Evolutionary conservation across 2,888 invertebrate species (phyloP).

Genomic region (Carterocephalus palaemon): DNA sequence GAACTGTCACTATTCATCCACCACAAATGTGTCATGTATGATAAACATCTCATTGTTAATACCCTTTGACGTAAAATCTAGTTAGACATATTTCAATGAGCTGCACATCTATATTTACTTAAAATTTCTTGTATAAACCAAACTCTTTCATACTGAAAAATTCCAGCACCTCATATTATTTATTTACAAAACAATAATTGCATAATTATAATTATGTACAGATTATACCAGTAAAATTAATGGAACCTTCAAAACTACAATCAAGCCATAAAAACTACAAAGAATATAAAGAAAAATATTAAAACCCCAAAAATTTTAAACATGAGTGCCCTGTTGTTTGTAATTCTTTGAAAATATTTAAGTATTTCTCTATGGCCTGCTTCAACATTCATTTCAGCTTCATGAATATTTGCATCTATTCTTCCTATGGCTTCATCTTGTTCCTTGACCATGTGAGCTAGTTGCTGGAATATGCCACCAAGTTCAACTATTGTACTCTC

Average conservation of each 20-base stretch:
- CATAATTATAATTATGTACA: too few relatives aligned
- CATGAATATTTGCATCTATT: slow-evolving; percentile 98
- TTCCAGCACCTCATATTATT: too few relatives aligned
- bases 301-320: slow-evolving; percentile 99
- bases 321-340: slow-evolving; percentile 99
- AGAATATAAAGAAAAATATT: slow-evolving; percentile 99
- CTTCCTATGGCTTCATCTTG: slow-evolving; percentile 99
- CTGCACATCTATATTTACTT: too few relatives aligned
- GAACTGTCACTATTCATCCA: too few relatives aligned
- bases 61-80: too few relatives aligned
- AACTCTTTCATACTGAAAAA: too few relatives aligned
- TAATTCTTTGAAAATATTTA: slow-evolving; percentile 98
- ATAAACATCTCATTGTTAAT: too few relatives aligned
- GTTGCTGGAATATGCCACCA: slow-evolving; percentile 98
- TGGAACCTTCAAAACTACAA: slow-evolving; percentile 3
- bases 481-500: slow-evolving; percentile 99
- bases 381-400: slow-evolving; percentile 97
- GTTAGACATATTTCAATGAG: too few relatives aligned
- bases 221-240: background rate
- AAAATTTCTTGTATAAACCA: too few relatives aligned
- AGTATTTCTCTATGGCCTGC: slow-evolving; percentile 98
- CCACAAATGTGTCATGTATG: too few relatives aligned
- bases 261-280: slow-evolving; percentile 96
- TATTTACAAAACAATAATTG: too few relatives aligned
- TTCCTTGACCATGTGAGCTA: slow-evolving; percentile 98